These are phyloP conservation scores for Aspidoscelis tigris DNA, from an alignment of 2,113 vertebrate genomes.

Conservation along the genomic window DNA sequence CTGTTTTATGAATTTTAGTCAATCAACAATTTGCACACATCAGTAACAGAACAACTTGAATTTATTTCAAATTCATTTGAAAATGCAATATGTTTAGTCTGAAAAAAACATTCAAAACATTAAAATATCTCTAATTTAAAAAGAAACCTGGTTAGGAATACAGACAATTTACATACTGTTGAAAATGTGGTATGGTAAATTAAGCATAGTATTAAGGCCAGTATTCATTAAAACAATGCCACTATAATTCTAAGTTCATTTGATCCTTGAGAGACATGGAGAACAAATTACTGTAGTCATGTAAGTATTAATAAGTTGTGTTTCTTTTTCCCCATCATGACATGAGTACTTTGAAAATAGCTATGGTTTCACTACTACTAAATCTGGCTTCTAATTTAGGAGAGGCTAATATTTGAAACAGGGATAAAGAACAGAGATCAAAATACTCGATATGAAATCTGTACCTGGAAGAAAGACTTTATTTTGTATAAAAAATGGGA, in stretches of 20 bases:
- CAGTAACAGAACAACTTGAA: conserved; percentile 71
- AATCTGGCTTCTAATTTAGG: conserved; percentile 63
- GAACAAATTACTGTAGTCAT: conserved; percentile 20
- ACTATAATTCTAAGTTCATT: conserved; percentile 44
- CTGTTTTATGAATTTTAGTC: conserved; percentile 22
- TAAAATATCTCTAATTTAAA: conserved; percentile 72
- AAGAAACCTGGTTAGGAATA: conserved; percentile 67
- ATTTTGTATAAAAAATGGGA: conserved; percentile 65
- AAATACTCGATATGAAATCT: conserved; percentile 76
- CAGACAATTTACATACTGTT: conserved; percentile 67
- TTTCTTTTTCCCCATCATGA: conserved; percentile 60
- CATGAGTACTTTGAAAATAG: conserved; percentile 60
- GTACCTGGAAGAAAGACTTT: conserved; percentile 57
- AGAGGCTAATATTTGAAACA: conserved; percentile 62
- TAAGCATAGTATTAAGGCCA: conserved; percentile 68
- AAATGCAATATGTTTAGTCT: conserved; percentile 75
- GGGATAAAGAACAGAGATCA: conserved; percentile 75
- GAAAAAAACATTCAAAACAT: conserved; percentile 76
- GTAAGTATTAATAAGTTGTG: conserved; percentile 59
- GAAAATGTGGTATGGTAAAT: conserved; percentile 44
- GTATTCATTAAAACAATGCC: conserved; percentile 53
- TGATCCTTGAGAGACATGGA: conserved; percentile 51
- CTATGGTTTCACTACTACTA: conserved; percentile 60
- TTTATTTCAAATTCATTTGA: conserved; percentile 80
- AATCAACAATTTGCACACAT: conserved; percentile 65